These are phyloP conservation scores for Iguana delicatissima DNA, from an alignment of 2,797 vertebrate species.

Conservation along the genomic window DNA sequence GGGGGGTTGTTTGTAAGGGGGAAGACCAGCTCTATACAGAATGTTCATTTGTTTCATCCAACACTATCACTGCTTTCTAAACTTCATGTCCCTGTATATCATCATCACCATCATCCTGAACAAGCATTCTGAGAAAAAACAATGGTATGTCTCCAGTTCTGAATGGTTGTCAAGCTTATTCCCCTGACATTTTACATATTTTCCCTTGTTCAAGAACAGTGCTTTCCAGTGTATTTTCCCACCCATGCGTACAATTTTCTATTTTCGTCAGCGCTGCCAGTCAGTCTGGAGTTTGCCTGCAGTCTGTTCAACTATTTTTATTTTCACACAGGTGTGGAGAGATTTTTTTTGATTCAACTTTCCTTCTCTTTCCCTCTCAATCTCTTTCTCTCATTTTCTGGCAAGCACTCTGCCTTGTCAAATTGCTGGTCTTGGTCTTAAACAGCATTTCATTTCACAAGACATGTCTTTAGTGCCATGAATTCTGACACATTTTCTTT, in stretches of 20 bases:
- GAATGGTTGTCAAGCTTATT: constrained; percentile 54
- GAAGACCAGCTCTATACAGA: too few relatives aligned
- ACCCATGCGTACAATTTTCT: constrained; percentile 31
- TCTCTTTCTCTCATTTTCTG: constrained; percentile 27
- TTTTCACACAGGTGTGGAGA: constrained; percentile 66
- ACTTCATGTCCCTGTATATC: neutral
- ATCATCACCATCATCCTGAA: constrained; percentile 18
- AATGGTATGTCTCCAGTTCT: constrained; percentile 63
- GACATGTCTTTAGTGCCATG: constrained; percentile 34
- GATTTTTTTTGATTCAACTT: constrained; percentile 55
- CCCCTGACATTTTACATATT: constrained; percentile 42
- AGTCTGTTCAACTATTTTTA: constrained; percentile 16
- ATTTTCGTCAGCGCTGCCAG: constrained; percentile 55
- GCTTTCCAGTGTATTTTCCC: constrained; percentile 67
- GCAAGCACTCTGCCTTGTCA: constrained; percentile 44
- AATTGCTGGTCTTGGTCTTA: constrained; percentile 38
- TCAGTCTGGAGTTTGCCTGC: constrained; percentile 48
- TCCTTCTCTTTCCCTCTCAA: neutral
- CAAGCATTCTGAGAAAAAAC: constrained; percentile 58
- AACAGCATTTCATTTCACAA: constrained; percentile 54
- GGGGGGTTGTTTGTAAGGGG: too few relatives aligned
- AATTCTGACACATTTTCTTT: constrained; percentile 40
- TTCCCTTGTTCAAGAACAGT: constrained; percentile 28
- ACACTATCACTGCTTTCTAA: constrained; percentile 38
- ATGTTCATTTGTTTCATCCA: constrained; percentile 58